phyloP scores from a whole-genome alignment of 1,140 invertebrate species.

The Heliconius himera region DNA sequence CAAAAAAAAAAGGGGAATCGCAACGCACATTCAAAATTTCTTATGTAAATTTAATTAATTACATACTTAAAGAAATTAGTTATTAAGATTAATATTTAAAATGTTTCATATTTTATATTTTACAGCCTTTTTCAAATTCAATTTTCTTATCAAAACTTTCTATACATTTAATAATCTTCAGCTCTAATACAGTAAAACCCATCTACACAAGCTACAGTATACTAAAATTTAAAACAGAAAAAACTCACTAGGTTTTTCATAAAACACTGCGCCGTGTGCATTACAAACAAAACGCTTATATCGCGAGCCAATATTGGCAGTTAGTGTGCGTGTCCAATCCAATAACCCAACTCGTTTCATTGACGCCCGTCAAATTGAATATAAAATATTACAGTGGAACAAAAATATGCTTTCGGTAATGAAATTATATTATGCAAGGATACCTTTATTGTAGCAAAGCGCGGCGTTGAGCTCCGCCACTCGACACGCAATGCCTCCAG shows the following conservation, averaged over 20 bases:
- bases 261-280: constrained; percentile 12
- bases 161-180: too few relatives aligned
- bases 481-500: too few relatives aligned
- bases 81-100: too few relatives aligned
- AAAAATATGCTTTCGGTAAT: not conserved
- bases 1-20: too few relatives aligned
- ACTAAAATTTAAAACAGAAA: not conserved
- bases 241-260: not conserved
- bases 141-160: too few relatives aligned
- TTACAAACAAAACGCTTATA: constrained; percentile 7
- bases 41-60: too few relatives aligned
- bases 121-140: too few relatives aligned
- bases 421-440: not conserved
- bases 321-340: constrained; percentile 10
- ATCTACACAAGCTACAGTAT: not conserved
- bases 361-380: constrained; percentile 11
- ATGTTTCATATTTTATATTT: too few relatives aligned
- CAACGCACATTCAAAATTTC: too few relatives aligned
- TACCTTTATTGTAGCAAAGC: not conserved
- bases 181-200: not conserved
- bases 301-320: constrained; percentile 12
- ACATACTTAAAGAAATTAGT: too few relatives aligned
- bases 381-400: not conserved
- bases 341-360: constrained; percentile 7
- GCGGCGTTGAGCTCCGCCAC: too few relatives aligned